phyloP scores from a whole-genome alignment of 2,888 invertebrate species.

The Lycaena phlaeas region DNA sequence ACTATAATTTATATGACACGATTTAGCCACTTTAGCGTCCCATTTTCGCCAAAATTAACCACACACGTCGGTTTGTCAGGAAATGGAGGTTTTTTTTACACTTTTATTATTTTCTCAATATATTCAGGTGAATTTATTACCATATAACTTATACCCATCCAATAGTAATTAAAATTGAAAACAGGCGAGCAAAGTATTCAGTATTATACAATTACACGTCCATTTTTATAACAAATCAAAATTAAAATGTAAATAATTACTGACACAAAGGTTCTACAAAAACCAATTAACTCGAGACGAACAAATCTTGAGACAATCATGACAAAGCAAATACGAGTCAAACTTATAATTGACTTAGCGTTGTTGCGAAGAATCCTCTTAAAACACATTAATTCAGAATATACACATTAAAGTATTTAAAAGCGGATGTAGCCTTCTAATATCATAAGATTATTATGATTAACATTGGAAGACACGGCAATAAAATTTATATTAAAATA shows the following conservation, averaged over 20 bases:
- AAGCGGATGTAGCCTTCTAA: background rate
- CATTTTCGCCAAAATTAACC: too few species aligned
- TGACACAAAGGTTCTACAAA: background rate
- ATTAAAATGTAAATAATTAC: background rate
- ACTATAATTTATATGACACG: too few species aligned
- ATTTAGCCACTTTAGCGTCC: too few species aligned
- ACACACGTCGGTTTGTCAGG: too few species aligned
- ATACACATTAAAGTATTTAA: background rate
- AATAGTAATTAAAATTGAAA: too few species aligned
- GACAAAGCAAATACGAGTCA: background rate
- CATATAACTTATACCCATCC: too few species aligned
- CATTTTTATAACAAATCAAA: background rate
- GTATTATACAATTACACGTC: background rate
- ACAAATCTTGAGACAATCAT: background rate
- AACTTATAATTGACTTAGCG: background rate
- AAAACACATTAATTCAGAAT: background rate
- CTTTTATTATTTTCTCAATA: too few species aligned
- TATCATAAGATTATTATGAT: background rate
- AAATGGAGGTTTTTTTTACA: too few species aligned
- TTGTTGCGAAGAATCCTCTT: background rate
- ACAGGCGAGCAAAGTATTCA: too few species aligned
- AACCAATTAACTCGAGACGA: background rate
- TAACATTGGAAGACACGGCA: background rate
- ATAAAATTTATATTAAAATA: background rate
- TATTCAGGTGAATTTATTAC: too few species aligned